Evolutionary conservation across 2,888 invertebrate species (phyloP).

Genomic region (Rhagonycha lutea): DNA sequence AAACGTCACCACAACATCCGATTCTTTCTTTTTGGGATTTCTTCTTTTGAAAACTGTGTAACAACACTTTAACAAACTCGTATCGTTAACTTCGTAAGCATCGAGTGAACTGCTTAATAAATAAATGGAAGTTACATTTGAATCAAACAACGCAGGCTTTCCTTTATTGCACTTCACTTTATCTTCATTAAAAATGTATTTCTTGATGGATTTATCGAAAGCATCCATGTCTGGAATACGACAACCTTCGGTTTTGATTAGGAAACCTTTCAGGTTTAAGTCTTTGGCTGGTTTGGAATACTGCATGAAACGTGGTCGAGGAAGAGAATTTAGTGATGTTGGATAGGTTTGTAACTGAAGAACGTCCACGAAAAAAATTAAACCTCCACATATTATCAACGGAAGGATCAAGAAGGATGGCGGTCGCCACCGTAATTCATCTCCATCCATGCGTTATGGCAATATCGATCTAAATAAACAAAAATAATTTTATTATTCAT

Average conservation of each 20-base stretch:
- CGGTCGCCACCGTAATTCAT: conserved; percentile 35
- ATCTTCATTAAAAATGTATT: conserved; percentile 59
- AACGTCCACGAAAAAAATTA: conserved; percentile 45
- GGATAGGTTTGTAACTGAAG: conserved; percentile 40
- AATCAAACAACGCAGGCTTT: conserved; percentile 59
- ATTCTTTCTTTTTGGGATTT: conserved; percentile 55
- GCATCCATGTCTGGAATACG: conserved; percentile 68
- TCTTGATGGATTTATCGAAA: conserved; percentile 61
- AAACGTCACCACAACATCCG: conserved; percentile 59
- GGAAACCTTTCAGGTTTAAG: conserved; percentile 34
- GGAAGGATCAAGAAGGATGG: conserved; percentile 42
- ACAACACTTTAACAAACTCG: conserved; percentile 62
- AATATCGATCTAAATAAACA: conserved; percentile 17
- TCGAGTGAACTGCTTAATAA: conserved; percentile 56
- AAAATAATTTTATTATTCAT: background rate
- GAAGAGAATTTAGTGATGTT: conserved; percentile 4
- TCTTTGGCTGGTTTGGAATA: conserved; percentile 4
- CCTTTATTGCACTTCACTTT: conserved; percentile 59
- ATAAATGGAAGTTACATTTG: conserved; percentile 65
- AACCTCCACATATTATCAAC: conserved; percentile 37
- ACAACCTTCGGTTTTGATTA: conserved; percentile 66
- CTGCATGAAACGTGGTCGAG: background rate
- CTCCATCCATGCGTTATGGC: conserved; percentile 31
- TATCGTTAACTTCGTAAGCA: conserved; percentile 58
- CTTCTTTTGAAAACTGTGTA: conserved; percentile 64